Conservation (phyloP, 2,888 invertebrate species). For the Neoascia interrupta region DNA sequence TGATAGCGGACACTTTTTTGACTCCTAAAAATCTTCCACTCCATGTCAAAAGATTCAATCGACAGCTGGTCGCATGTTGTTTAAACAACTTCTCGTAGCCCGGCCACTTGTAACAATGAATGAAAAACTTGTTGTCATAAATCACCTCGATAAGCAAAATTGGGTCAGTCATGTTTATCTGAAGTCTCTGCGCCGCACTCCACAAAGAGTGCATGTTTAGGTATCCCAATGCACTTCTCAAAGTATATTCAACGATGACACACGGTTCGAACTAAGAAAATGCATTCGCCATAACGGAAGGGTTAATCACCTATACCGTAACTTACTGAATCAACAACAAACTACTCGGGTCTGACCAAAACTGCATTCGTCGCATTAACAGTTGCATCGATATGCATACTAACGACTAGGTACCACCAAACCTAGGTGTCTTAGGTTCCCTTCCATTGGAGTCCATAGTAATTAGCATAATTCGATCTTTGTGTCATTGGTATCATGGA, state of each 20-base stretch:
- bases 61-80: background rate
- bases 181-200: background rate
- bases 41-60: no score
- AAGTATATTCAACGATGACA: no score
- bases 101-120: background rate
- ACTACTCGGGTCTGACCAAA: slow-evolving; percentile 9
- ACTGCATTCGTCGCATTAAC: slow-evolving; percentile 26
- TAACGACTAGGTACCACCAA: slow-evolving; percentile 25
- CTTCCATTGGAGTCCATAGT: background rate
- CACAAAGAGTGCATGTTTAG: background rate
- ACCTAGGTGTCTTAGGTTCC: background rate
- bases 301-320: slow-evolving; percentile 47
- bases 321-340: slow-evolving; percentile 7
- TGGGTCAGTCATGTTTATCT: background rate
- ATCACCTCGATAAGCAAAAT: background rate
- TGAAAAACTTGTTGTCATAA: background rate
- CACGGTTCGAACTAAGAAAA: slow-evolving; percentile 2
- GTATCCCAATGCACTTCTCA: background rate
- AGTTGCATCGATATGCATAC: slow-evolving; percentile 46
- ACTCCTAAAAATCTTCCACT: no score
- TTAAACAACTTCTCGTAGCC: no score
- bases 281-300: slow-evolving; percentile 38
- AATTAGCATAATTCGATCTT: slow-evolving; percentile 61
- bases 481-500: slow-evolving; percentile 13
- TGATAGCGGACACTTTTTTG: no score